Evolutionary conservation across 1,140 invertebrate genomes (phyloP), one percentile per base, ranked within the genome.

Genomic region (Drosophila asahinai): DNA sequence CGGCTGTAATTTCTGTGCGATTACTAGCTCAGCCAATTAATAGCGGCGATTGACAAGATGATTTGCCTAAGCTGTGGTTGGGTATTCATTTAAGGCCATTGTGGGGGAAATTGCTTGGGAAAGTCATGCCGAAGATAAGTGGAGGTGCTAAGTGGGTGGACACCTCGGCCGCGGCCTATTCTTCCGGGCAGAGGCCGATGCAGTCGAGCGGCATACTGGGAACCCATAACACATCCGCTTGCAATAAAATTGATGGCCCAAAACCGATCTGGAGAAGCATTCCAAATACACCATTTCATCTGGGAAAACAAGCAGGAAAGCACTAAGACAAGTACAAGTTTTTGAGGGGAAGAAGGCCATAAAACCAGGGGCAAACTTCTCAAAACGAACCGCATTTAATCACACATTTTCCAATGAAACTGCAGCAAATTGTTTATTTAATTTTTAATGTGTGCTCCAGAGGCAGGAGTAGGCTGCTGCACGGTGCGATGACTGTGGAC

Each of bases 401-500:
- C 86, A 90, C 86, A 89, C 81, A 90, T 81, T 86, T 89, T 89
- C 86, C 86, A 80, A 90, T 86, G 86, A 89, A 89, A 86, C 87
- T 89, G 79, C 86, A 83, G 72, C 86, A 90, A 90, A 90, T 90
- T 90, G 86, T 90, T 90, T 90, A 90, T 90, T 90, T 90, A 90
- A 90, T 90, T 91, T 90, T 90, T 90, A 90, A 89, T 89, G 86
- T 90, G 70, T 63, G 55, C 66, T 52, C 57, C 59, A 42, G 64
- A 65, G 63, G 15, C 60, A 12, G 27, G 40, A 64, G 54, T 38
- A 52, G 40, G 40, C 58, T 47, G 40, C 25, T 17, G 25, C 51
- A 54, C 14, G 7, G 49, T 27, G 19, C 30, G 22, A 27, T 14
- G 7, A 38, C 17, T 38, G 17, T 15, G 11, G n/a, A 36, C 11